Conservation (phyloP, 2,113 vertebrate genomes). For the Corynorhinus townsendii region DNA sequence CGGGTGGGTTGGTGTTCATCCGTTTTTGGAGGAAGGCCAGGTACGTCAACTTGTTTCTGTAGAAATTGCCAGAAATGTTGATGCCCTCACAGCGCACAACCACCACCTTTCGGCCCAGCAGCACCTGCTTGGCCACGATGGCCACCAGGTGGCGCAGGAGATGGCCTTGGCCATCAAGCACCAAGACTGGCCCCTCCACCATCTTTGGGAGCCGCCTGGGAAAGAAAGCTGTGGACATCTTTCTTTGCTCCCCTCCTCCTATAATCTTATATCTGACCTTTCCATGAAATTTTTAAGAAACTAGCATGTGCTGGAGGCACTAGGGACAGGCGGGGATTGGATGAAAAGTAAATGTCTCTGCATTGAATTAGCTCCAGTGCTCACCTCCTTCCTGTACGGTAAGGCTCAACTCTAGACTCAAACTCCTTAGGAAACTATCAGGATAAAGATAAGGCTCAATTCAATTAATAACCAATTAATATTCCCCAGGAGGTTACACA, state of each 20-base stretch:
- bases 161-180: slow-evolving; percentile 92
- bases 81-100: slow-evolving; percentile 93
- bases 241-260: neutral
- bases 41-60: slow-evolving; percentile 93
- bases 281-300: neutral
- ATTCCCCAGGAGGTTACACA: neutral
- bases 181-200: slow-evolving; percentile 85
- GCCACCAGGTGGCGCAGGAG: slow-evolving; percentile 90
- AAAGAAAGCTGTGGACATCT: slow-evolving; percentile 52
- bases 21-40: slow-evolving; percentile 92
- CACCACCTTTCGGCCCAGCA: slow-evolving; percentile 90
- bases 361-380: neutral
- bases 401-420: neutral
- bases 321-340: neutral
- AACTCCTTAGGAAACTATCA: neutral
- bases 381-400: neutral
- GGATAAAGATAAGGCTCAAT: neutral
- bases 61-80: slow-evolving; percentile 95
- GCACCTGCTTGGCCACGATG: slow-evolving; percentile 91
- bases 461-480: neutral
- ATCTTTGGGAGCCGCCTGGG: slow-evolving; percentile 65
- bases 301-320: neutral
- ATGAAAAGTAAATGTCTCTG: neutral
- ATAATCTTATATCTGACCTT: neutral
- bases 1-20: slow-evolving; percentile 95